These are phyloP conservation scores for Neosalanx taihuensis DNA, from an alignment of 2,797 vertebrate genomes.

Conservation along the genomic window DNA sequence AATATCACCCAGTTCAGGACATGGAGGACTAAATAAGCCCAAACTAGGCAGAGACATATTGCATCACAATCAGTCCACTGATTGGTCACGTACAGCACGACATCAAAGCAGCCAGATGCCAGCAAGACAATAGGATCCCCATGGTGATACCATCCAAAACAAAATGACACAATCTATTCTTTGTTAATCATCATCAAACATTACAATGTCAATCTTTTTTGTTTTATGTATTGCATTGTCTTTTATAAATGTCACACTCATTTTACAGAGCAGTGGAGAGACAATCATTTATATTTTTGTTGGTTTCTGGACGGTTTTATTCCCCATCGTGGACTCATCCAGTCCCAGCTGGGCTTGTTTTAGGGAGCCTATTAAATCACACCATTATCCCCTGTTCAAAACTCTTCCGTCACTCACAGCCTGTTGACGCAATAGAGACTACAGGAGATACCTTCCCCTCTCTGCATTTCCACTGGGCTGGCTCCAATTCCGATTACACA, in stretches of 20 bases:
- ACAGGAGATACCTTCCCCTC: constrained; percentile 5
- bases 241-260: constrained; percentile 16
- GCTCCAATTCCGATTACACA: background rate
- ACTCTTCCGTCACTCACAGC: background rate
- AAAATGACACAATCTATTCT: background rate
- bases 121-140: background rate
- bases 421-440: background rate
- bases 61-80: background rate
- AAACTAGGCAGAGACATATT: background rate
- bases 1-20: background rate
- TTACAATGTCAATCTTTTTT: background rate
- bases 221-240: background rate
- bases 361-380: constrained; percentile 13
- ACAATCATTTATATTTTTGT: constrained; percentile 6
- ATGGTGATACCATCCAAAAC: background rate
- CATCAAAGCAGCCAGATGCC: background rate
- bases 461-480: background rate
- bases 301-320: background rate
- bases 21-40: background rate
- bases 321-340: background rate
- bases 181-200: background rate
- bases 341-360: constrained; percentile 20
- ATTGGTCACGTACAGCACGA: constrained; percentile 5
- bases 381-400: background rate
- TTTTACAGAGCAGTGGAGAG: background rate